A percentile compares a stretch with the other conserved stretches of the same genome.
phyloP scores from a whole-genome alignment of 2,888 invertebrate genomes.

The Thera britannica region DNA sequence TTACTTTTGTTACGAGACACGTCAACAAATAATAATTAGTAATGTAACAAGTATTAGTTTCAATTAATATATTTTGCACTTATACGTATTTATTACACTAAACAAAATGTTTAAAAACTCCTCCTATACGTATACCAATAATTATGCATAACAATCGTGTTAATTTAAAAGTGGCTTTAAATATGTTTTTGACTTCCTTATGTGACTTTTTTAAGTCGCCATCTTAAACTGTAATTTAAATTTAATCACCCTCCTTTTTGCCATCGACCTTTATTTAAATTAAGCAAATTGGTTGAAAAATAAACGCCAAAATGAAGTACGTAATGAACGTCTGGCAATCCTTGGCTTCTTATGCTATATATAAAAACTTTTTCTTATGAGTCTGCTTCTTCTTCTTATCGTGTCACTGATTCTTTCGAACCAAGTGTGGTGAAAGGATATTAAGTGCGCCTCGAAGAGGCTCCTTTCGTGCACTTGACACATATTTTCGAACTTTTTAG shows the following conservation, averaged over 20 bases:
- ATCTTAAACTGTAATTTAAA: slow-evolving; percentile 11
- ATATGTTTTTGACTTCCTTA: neutral
- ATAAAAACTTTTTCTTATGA: slow-evolving; percentile 35
- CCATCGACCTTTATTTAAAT: slow-evolving; percentile 32
- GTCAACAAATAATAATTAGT: neutral
- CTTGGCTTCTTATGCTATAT: slow-evolving; percentile 31
- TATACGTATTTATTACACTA: too few species aligned
- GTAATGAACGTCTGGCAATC: slow-evolving; percentile 34
- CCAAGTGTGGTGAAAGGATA: too few species aligned
- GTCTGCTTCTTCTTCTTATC: too few species aligned
- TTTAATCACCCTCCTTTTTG: slow-evolving; percentile 3
- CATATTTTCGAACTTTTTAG: too few species aligned
- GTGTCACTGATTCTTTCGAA: too few species aligned
- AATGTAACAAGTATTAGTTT: too few species aligned
- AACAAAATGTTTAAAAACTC: too few species aligned
- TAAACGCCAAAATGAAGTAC: slow-evolving; percentile 25
- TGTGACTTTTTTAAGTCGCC: neutral
- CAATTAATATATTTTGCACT: too few species aligned
- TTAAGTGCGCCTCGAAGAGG: too few species aligned
- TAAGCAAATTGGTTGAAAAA: slow-evolving; percentile 29
- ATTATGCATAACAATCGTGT: too few species aligned
- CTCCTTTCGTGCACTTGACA: too few species aligned
- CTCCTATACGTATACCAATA: too few species aligned
- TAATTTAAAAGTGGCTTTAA: neutral
- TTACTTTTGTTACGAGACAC: neutral